A percentile compares a stretch with the other conserved stretches of the same genome.
These are phyloP conservation scores for Onychostruthus taczanowskii DNA, from an alignment of 2,113 vertebrate genomes.

Conservation along the genomic window DNA sequence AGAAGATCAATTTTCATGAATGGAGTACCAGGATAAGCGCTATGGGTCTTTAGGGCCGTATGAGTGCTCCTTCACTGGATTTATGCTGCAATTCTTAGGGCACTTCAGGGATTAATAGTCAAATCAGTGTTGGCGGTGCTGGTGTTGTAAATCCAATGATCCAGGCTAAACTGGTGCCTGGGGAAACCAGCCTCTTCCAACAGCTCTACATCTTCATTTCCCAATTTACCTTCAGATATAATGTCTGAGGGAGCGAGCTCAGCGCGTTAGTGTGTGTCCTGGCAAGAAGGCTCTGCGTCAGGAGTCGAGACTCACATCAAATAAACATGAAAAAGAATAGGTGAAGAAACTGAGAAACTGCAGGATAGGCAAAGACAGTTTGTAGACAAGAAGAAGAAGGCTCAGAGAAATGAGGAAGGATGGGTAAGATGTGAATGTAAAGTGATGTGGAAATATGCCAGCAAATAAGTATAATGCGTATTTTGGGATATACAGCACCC, in stretches of 20 bases:
- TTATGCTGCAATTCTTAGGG: slow-evolving; percentile 40
- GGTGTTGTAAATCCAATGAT: slow-evolving; percentile 65
- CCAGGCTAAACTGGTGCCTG: slow-evolving; percentile 33
- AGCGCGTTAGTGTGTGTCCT: background rate
- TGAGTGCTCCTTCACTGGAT: slow-evolving; percentile 48
- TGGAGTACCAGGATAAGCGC: background rate
- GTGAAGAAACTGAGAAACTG: background rate
- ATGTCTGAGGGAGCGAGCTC: background rate
- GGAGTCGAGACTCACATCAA: background rate
- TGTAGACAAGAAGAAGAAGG: background rate
- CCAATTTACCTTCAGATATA: slow-evolving; percentile 6
- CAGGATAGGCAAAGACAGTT: background rate
- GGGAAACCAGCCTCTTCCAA: slow-evolving; percentile 32
- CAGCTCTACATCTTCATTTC: slow-evolving; percentile 51
- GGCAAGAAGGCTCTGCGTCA: background rate
- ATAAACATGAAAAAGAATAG: background rate
- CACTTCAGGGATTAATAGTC: slow-evolving; percentile 38
- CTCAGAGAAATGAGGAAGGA: background rate
- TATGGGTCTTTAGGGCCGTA: slow-evolving; percentile 6
- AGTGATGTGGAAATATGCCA: background rate
- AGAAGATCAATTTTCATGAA: slow-evolving; percentile 27
- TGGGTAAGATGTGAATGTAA: background rate
- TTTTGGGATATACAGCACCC: rapidly evolving
- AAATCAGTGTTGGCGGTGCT: slow-evolving; percentile 14
- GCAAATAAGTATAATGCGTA: background rate